Percentiles rank a stretch among this genome's conserved stretches.
These are phyloP conservation scores for Nasonovia ribisnigri DNA, from an alignment of 2,888 invertebrate species.

Conservation along the genomic window DNA sequence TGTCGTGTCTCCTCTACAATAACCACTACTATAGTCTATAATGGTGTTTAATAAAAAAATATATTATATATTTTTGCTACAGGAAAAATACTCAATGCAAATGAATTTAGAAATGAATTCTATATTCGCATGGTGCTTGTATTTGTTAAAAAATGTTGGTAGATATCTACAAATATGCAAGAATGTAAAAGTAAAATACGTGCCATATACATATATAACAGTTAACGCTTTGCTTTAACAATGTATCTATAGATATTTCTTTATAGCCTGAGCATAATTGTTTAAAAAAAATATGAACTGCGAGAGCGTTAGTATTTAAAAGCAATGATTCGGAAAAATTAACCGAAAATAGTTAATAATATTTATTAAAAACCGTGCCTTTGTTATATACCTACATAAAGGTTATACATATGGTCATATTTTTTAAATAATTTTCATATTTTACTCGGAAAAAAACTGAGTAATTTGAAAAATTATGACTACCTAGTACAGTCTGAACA, in stretches of 20 bases:
- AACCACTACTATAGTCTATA: neutral
- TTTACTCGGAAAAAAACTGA: neutral
- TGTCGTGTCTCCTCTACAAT: neutral
- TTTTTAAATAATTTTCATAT: no score
- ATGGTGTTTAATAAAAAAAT: neutral
- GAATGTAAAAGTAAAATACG: neutral
- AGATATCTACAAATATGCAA: neutral
- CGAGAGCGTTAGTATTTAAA: neutral
- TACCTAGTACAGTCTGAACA: neutral
- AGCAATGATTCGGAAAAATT: neutral
- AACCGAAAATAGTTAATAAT: neutral
- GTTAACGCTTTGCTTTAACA: neutral
- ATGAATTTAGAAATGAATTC: neutral
- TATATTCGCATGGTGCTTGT: neutral
- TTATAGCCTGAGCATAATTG: neutral
- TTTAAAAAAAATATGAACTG: neutral
- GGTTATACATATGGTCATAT: no score
- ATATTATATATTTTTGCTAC: neutral
- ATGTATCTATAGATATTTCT: neutral
- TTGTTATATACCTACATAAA: neutral
- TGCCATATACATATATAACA: neutral
- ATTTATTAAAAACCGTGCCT: neutral
- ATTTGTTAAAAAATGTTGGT: neutral
- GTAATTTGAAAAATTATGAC: neutral
- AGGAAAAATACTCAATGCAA: neutral